Percentiles rank a stretch among this genome's conserved stretches.
Evolutionary conservation across 2,888 invertebrate species (phyloP).

Genomic region (Acrobasis consociella): DNA sequence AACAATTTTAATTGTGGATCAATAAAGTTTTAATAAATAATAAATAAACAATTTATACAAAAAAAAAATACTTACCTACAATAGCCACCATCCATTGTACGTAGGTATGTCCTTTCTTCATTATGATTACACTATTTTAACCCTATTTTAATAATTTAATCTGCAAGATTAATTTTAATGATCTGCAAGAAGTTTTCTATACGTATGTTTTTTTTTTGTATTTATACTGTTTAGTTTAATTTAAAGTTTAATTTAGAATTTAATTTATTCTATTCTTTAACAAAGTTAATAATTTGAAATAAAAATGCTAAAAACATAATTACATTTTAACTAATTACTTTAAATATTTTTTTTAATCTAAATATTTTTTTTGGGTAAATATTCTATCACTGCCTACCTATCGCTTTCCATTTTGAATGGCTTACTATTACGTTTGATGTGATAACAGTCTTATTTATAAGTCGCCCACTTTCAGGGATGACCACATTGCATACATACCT

Average conservation of each 20-base stretch:
- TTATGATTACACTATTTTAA: slow-evolving; percentile 21
- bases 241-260: too few species aligned
- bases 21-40: too few species aligned
- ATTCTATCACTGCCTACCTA: background rate
- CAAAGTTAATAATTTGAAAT: too few species aligned
- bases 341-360: background rate
- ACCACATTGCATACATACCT: background rate
- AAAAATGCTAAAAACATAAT: too few species aligned
- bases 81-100: slow-evolving; percentile 45
- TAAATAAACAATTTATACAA: too few species aligned
- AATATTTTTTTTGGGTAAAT: too few species aligned
- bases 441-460: slow-evolving; percentile 32
- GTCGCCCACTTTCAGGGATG: slow-evolving; percentile 9
- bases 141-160: slow-evolving; percentile 3
- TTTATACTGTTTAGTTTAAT: too few species aligned
- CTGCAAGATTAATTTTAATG: too few species aligned
- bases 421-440: slow-evolving; percentile 23
- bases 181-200: too few species aligned
- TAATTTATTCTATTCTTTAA: too few species aligned
- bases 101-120: slow-evolving; percentile 37
- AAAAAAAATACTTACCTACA: slow-evolving; percentile 31
- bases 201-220: too few species aligned
- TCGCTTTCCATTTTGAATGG: slow-evolving; percentile 26
- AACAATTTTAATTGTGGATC: too few species aligned
- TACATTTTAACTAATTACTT: background rate